Evolutionary conservation across 2,888 invertebrate genomes (phyloP).

Genomic region (Neuroscelio doddi): DNA sequence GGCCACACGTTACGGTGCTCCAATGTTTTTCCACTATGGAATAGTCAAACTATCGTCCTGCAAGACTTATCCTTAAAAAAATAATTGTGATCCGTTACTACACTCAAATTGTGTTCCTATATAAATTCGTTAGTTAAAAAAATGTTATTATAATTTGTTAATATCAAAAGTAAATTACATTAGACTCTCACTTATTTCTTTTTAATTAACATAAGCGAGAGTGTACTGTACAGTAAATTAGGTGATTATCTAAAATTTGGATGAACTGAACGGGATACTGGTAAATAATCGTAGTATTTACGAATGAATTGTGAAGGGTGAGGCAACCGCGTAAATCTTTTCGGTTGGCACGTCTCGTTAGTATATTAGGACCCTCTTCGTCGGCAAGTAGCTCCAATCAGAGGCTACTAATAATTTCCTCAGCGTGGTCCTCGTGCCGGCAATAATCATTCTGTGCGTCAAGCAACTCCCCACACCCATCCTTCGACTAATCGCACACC

Average conservation of each 20-base stretch:
- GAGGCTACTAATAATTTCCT: slow-evolving; percentile 66
- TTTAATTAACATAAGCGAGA: too few relatives aligned
- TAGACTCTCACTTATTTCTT: too few relatives aligned
- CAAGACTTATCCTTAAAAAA: slow-evolving; percentile 51
- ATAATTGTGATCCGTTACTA: too few relatives aligned
- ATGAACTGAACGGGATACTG: slow-evolving; percentile 17
- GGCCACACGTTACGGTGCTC: slow-evolving; percentile 54
- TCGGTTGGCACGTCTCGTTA: slow-evolving; percentile 52
- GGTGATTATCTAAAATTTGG: slow-evolving; percentile 20
- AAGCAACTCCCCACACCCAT: slow-evolving; percentile 51
- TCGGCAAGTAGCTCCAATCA: slow-evolving; percentile 62
- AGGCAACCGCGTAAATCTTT: slow-evolving; percentile 52
- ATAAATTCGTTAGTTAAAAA: too few relatives aligned
- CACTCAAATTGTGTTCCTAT: too few relatives aligned
- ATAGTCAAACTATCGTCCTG: slow-evolving; percentile 65
- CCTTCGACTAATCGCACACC: slow-evolving; percentile 67
- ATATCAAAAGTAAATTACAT: too few relatives aligned
- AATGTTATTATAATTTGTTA: too few relatives aligned
- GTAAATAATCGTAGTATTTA: slow-evolving; percentile 24
- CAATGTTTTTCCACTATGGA: slow-evolving; percentile 61
- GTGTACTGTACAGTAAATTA: background rate
- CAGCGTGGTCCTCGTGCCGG: slow-evolving; percentile 55
- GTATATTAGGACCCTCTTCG: slow-evolving; percentile 59
- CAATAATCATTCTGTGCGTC: slow-evolving; percentile 63
- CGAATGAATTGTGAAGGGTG: slow-evolving; percentile 30